Evolutionary conservation across 2,797 vertebrate species (phyloP).

Genomic region (Australoheros facetus): DNA sequence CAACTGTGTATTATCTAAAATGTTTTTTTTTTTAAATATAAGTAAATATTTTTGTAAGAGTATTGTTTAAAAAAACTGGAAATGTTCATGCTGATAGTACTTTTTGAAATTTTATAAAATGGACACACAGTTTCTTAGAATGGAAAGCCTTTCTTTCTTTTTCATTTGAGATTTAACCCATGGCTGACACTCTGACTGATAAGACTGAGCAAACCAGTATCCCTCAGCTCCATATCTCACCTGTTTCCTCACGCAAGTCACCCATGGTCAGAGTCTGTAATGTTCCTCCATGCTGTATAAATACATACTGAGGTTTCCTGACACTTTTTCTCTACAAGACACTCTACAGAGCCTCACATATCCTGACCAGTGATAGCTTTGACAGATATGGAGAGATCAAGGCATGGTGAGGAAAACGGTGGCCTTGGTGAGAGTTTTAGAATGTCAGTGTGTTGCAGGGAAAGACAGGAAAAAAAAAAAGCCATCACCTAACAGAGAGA

Average conservation of each 20-base stretch:
- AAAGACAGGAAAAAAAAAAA: slow-evolving; percentile 36
- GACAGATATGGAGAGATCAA: slow-evolving; percentile 66
- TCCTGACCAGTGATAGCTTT: slow-evolving; percentile 46
- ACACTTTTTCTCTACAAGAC: slow-evolving; percentile 54
- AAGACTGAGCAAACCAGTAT: slow-evolving; percentile 41
- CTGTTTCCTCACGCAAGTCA: slow-evolving; percentile 43
- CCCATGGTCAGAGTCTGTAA: slow-evolving; percentile 60
- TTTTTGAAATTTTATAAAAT: not conserved
- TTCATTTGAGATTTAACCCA: slow-evolving; percentile 45
- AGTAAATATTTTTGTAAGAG: not conserved
- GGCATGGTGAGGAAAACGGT: slow-evolving; percentile 50
- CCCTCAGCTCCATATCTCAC: slow-evolving; percentile 46
- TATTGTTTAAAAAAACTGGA: not conserved
- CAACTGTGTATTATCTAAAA: slow-evolving; percentile 5
- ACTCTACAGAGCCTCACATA: slow-evolving; percentile 41
- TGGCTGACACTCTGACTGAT: slow-evolving; percentile 34
- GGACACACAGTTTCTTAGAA: slow-evolving; percentile 3
- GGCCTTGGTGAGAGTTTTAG: slow-evolving; percentile 63
- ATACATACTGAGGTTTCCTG: slow-evolving; percentile 57
- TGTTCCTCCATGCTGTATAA: slow-evolving; percentile 66
- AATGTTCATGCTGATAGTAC: slow-evolving; percentile 1
- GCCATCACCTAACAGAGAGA: slow-evolving; percentile 24
- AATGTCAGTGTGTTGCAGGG: slow-evolving; percentile 45
- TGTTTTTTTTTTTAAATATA: not conserved
- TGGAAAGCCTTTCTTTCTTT: slow-evolving; percentile 6